Conservation (phyloP, 2,797 vertebrate genomes). For the Sebastes steindachneri region DNA sequence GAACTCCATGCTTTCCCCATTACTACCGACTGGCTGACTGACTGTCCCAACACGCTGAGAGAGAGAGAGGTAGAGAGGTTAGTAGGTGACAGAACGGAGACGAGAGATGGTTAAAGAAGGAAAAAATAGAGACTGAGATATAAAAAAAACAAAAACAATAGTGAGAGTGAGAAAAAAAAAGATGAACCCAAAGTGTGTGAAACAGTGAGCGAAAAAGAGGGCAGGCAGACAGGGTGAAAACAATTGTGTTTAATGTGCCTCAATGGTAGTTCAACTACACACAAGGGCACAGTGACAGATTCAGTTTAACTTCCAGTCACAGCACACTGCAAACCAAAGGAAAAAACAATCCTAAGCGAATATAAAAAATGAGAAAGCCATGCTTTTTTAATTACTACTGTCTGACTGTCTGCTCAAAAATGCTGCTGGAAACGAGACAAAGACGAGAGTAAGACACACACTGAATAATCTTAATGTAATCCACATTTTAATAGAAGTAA, state of each 20-base stretch:
- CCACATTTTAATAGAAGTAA: neutral
- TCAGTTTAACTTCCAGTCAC: constrained; percentile 29
- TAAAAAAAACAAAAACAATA: neutral
- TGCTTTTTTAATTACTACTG: constrained; percentile 55
- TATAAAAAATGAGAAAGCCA: constrained; percentile 19
- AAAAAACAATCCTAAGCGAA: neutral
- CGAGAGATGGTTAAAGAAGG: neutral
- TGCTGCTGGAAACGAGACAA: constrained; percentile 28
- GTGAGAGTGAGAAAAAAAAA: neutral
- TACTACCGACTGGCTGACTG: constrained; percentile 57
- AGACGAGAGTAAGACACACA: neutral
- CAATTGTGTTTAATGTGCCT: constrained; percentile 2
- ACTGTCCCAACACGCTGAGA: constrained; percentile 22
- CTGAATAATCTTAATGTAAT: neutral
- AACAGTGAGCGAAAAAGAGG: neutral
- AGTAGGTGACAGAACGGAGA: constrained; percentile 7
- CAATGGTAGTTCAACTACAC: constrained; percentile 1
- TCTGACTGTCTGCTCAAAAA: constrained; percentile 41
- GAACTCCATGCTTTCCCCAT: constrained; percentile 76
- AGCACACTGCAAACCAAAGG: constrained; percentile 8
- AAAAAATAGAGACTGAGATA: too few relatives aligned
- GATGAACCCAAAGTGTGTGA: neutral
- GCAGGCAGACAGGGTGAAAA: neutral
- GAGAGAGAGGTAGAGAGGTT: neutral
- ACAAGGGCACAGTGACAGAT: constrained; percentile 10